Base-by-base conservation (phyloP, 2,797 vertebrate genomes). In the Sandelia bainsii region DNA sequence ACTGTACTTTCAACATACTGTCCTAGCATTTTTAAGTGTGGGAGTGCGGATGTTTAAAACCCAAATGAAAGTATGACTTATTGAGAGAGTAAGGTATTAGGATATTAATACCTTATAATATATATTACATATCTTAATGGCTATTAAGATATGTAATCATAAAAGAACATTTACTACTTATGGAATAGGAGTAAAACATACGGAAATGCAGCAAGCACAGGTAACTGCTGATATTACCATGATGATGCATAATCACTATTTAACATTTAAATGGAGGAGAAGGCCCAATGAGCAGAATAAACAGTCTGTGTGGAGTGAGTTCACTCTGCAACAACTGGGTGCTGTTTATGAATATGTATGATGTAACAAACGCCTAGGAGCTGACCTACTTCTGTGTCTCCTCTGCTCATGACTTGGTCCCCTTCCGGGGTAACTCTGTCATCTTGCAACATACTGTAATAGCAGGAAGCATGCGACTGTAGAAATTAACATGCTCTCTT, bases 281-380 rank as follows among this genome's bases (percentile, higher is more conserved):
- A 69, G 81, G 74, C 71, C 74, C 81, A 65, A 75, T 86, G 81
- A 91, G 59, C 57, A 87, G 81, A 90, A 83, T 80, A 88, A 90
- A 90, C 79, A 85, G 85, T 77, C 75, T 87, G 82, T 46, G 72
- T 68, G 77, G 75, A 85, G 83, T 44, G 81, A 87, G 87, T 89
- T 83, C 50, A 69, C 85, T 80, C 85, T 49, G 72, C 77, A 89
- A 91, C 87, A 83, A 91, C 87, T 88, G 89, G 87, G 88, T 90
- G 85, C 85, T 81, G 87, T 86, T 90, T 82, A 93, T 93, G 91
- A 93, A 93, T 92, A 93, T 93, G 88, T 72, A 91, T 91, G 91
- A 91, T 89, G 90, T 91, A 93, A 93, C 89, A 88, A 90, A 88
- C 68, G 88, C 90, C 89, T 87, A 84, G 85, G 87, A 92, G 91